These are phyloP conservation scores for Xiphophorus birchmanni DNA, from an alignment of 2,797 vertebrate genomes.

Conservation along the genomic window DNA sequence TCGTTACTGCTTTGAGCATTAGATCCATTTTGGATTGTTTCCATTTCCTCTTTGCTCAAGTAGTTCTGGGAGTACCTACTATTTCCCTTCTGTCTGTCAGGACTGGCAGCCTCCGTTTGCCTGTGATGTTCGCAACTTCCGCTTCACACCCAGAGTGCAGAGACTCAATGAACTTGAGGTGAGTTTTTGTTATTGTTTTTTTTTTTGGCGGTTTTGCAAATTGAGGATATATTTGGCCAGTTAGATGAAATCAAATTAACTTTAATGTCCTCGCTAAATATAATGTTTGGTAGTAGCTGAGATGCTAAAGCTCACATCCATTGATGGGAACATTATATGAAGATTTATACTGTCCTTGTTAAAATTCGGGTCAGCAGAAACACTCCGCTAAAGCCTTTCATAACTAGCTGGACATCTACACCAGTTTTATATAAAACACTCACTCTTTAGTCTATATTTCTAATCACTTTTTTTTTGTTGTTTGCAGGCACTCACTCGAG, in stretches of 20 bases:
- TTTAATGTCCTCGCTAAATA: background rate
- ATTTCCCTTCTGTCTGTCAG: constrained; percentile 69
- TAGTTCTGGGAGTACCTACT: background rate
- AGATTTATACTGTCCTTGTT: background rate
- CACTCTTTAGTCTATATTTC: constrained; percentile 3
- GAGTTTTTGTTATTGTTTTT: constrained; percentile 43
- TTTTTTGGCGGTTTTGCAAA: background rate
- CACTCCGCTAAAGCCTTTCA: background rate
- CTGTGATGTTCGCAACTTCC: constrained; percentile 96
- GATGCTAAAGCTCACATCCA: background rate
- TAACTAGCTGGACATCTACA: background rate
- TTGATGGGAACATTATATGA: background rate
- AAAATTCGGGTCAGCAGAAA: background rate
- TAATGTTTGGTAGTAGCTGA: background rate
- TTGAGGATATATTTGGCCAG: background rate
- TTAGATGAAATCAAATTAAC: background rate
- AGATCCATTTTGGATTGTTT: background rate
- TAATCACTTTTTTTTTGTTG: constrained; percentile 2
- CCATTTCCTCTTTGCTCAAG: background rate
- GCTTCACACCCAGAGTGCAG: constrained; percentile 95
- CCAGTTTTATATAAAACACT: background rate
- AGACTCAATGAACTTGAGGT: constrained; percentile 98
- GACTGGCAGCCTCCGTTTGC: constrained; percentile 99
- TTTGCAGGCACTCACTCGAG: constrained; percentile 93
- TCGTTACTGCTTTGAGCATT: no score